Evolutionary conservation across 2,888 invertebrate species (phyloP).

Genomic region (Odontothrips loti): DNA sequence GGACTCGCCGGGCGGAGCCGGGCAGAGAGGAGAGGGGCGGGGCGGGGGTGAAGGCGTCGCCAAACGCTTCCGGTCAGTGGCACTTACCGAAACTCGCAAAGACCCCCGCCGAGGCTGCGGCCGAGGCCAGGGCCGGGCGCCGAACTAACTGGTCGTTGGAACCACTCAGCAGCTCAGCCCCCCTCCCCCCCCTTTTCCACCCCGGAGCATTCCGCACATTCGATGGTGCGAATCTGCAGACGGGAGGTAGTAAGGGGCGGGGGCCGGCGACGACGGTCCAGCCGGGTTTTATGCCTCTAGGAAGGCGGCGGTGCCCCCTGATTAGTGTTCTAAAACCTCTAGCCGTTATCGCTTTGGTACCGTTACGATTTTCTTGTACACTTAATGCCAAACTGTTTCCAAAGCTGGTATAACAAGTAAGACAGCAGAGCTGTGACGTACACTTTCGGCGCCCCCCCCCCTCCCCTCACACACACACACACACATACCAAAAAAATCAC

Average conservation of each 20-base stretch:
- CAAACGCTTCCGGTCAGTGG: background rate
- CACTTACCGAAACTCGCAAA: no score
- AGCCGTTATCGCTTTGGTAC: no score
- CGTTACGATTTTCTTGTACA: no score
- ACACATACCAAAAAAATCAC: no score
- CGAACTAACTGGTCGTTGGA: background rate
- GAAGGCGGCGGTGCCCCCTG: background rate
- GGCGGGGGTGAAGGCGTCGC: background rate
- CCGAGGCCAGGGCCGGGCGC: background rate
- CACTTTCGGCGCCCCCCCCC: background rate
- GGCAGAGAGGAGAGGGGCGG: background rate
- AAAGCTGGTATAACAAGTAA: background rate
- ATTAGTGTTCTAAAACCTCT: no score
- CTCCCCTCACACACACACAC: background rate
- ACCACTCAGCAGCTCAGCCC: background rate
- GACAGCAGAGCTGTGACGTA: background rate
- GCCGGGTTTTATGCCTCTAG: background rate
- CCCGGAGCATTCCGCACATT: background rate
- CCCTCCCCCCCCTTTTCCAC: background rate
- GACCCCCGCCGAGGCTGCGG: background rate
- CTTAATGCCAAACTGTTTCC: background rate
- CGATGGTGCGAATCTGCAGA: background rate
- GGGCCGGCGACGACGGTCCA: background rate
- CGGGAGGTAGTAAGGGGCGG: background rate
- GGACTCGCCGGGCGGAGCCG: background rate